Conservation (phyloP, 2,113 vertebrate species). For the Macrotus californicus region DNA sequence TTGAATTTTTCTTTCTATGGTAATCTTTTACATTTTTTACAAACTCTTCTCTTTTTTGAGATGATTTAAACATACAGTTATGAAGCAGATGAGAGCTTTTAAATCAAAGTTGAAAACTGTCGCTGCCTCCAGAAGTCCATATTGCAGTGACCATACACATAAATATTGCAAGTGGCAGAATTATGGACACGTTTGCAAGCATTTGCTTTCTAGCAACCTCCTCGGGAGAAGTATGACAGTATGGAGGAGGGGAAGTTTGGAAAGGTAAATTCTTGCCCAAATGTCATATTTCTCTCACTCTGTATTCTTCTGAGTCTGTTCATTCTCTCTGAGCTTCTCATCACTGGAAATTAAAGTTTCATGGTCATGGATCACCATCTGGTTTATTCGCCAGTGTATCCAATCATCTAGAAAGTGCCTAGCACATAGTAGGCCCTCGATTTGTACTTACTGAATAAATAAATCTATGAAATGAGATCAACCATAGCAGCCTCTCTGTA, state of each 20-base stretch:
- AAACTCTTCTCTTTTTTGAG: constrained; percentile 30
- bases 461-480: background rate
- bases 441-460: background rate
- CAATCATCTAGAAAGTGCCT: background rate
- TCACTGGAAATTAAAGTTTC: background rate
- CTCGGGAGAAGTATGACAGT: background rate
- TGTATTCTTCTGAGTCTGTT: background rate
- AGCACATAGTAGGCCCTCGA: background rate
- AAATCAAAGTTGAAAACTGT: constrained; percentile 47
- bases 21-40: constrained; percentile 42
- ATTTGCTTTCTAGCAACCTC: constrained; percentile 12
- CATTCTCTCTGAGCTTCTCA: background rate
- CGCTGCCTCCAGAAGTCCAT: background rate
- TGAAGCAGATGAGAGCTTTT: constrained; percentile 41
- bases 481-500: background rate
- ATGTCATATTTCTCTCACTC: background rate
- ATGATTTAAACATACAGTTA: constrained; percentile 41
- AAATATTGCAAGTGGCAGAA: constrained; percentile 10
- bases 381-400: background rate
- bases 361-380: background rate
- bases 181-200: background rate
- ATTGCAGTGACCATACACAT: background rate
- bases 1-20: background rate
- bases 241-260: background rate
- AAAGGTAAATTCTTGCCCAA: background rate